Conservation (phyloP, 1,140 invertebrate genomes). For the Drosophila kurseongensis region DNA sequence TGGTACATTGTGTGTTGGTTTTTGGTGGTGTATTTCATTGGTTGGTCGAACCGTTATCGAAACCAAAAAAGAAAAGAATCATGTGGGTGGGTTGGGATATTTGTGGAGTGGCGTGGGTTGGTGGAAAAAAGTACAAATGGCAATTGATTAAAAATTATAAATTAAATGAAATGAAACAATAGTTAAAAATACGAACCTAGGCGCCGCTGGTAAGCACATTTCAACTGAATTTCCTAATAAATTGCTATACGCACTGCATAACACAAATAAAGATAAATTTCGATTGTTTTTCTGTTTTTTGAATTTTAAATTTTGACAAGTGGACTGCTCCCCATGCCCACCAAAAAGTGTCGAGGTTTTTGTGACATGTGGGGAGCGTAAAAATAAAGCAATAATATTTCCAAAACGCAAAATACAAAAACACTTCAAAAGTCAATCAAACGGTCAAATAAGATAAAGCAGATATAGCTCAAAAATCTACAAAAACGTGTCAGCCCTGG, state of each 20-base stretch:
- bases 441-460: neutral
- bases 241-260: conserved; percentile 82
- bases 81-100: conserved; percentile 16
- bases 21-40: conserved; percentile 36
- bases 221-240: conserved; percentile 84
- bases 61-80: conserved; percentile 71
- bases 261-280: conserved; percentile 69
- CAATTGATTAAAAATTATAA: conserved; percentile 47
- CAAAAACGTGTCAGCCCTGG: conserved; percentile 17
- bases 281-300: conserved; percentile 53
- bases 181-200: conserved; percentile 78
- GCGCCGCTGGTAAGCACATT: conserved; percentile 80
- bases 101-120: conserved; percentile 10
- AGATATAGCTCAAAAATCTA: neutral
- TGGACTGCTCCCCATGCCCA: conserved; percentile 4
- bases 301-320: conserved; percentile 27
- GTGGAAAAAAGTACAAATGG: conserved; percentile 28
- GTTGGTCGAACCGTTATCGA: conserved; percentile 37
- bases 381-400: conserved; percentile 7
- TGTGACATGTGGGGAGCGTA: conserved; percentile 7
- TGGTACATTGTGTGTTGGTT: conserved; percentile 30
- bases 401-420: conserved; percentile 7
- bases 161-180: conserved; percentile 28
- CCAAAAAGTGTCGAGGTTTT: conserved; percentile 39
- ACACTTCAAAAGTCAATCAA: conserved; percentile 8